Evolutionary conservation across 2,113 vertebrate species (phyloP).

Genomic region (Epinephelus fuscoguttatus): DNA sequence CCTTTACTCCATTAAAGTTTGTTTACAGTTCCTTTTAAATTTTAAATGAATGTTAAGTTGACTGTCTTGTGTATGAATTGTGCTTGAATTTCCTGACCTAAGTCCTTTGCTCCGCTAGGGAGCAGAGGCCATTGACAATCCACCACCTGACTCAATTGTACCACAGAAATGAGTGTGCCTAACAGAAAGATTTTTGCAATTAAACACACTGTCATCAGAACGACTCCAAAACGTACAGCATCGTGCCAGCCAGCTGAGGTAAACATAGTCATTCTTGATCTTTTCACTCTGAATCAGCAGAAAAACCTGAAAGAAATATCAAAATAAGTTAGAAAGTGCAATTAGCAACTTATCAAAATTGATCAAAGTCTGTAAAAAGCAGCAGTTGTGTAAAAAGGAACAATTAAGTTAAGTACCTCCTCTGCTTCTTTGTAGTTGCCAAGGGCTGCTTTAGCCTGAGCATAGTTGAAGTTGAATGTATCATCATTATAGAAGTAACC

Average conservation of each 20-base stretch:
- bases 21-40: neutral
- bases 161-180: neutral
- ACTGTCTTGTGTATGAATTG: neutral
- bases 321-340: neutral
- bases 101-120: too few relatives aligned
- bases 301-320: constrained; percentile 87
- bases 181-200: neutral
- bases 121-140: too few relatives aligned
- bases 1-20: neutral
- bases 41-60: neutral
- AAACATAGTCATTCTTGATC: constrained; percentile 96
- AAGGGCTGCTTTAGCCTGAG: constrained; percentile 95
- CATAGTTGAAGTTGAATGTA: constrained; percentile 98
- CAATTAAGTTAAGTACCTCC: constrained; percentile 83
- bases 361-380: neutral
- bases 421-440: constrained; percentile 95
- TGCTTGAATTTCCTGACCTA: neutral
- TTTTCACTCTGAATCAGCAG: constrained; percentile 97
- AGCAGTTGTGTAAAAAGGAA: neutral
- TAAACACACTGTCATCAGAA: neutral
- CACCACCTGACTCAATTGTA: too few relatives aligned
- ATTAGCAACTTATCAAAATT: neutral
- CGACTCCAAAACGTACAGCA: constrained; percentile 88
- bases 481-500: constrained; percentile 97
- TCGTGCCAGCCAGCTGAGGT: constrained; percentile 96